Conservation (phyloP, 2,113 vertebrate genomes). For the Callipepla squamata region DNA sequence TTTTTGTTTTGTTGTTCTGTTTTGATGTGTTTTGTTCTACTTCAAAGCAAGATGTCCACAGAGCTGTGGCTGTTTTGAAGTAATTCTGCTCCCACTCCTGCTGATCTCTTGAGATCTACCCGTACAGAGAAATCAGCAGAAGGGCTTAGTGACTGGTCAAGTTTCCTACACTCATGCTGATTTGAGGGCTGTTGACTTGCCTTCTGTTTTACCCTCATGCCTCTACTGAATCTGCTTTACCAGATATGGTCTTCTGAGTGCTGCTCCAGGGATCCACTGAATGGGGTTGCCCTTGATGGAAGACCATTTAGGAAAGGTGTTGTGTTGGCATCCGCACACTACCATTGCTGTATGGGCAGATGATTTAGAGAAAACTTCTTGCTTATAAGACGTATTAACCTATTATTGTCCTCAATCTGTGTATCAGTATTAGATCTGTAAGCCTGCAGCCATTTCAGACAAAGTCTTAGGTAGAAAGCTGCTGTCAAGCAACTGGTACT, state of each 20-base stretch:
- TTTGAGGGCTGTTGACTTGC: background rate
- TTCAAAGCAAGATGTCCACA: background rate
- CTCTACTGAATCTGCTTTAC: background rate
- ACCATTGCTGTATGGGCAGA: fast-evolving
- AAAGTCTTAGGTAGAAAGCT: background rate
- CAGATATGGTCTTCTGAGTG: background rate
- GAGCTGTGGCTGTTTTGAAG: background rate
- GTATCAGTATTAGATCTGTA: background rate
- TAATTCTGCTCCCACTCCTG: background rate
- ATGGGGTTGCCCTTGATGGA: fast-evolving
- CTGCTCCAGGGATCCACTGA: background rate
- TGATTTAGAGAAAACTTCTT: background rate
- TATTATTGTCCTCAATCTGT: background rate
- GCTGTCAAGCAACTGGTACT: background rate
- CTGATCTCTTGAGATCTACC: background rate
- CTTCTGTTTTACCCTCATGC: background rate
- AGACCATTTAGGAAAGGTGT: background rate
- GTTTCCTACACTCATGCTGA: fast-evolving
- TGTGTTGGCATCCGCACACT: background rate
- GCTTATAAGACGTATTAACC: background rate
- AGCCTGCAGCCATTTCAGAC: background rate
- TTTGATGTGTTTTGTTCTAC: background rate
- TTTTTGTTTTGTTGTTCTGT: background rate
- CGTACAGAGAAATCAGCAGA: background rate
- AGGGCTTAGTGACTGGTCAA: background rate